Conservation (phyloP, 30 jellyfish, hydroid and myxozoan genomes). For the Mastigias papua region DNA sequence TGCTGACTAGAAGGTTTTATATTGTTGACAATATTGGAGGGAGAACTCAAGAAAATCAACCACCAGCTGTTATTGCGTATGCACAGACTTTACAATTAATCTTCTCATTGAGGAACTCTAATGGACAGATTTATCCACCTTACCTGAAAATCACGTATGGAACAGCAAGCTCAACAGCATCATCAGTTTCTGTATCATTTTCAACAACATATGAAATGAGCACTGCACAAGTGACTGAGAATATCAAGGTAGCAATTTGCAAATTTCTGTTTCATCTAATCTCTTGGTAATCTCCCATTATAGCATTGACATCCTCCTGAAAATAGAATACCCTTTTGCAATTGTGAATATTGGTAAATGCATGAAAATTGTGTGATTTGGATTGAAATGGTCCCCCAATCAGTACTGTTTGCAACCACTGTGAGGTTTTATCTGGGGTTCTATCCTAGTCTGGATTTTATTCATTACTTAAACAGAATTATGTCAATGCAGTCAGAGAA, state of each 20-base stretch:
- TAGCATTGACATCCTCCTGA: no score
- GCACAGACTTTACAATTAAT: conserved; percentile 75
- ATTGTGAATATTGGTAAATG: no score
- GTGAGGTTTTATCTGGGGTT: no score
- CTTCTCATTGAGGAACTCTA: conserved; percentile 66
- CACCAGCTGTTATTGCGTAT: conserved; percentile 69
- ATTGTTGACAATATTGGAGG: conserved; percentile 88
- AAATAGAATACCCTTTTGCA: no score
- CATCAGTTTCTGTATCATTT: conserved; percentile 68
- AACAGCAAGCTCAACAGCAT: conserved; percentile 35
- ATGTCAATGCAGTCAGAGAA: no score
- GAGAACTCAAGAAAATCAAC: conserved; percentile 38
- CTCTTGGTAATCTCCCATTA: no score
- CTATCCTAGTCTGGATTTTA: no score
- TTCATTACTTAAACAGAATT: no score
- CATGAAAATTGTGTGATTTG: no score
- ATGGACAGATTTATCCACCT: conserved; percentile 97
- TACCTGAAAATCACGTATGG: conserved; percentile 81
- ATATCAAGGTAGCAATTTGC: conserved; percentile 93
- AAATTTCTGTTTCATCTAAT: no score
- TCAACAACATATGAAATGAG: conserved; percentile 85
- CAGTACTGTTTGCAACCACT: no score
- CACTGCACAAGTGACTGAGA: conserved; percentile 50
- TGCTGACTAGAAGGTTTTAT: conserved; percentile 81
- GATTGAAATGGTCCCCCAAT: no score